A percentile compares a stretch with the other conserved stretches of the same genome.
Conservation (phyloP, 2,113 vertebrate species). For the Oceanites oceanicus region DNA sequence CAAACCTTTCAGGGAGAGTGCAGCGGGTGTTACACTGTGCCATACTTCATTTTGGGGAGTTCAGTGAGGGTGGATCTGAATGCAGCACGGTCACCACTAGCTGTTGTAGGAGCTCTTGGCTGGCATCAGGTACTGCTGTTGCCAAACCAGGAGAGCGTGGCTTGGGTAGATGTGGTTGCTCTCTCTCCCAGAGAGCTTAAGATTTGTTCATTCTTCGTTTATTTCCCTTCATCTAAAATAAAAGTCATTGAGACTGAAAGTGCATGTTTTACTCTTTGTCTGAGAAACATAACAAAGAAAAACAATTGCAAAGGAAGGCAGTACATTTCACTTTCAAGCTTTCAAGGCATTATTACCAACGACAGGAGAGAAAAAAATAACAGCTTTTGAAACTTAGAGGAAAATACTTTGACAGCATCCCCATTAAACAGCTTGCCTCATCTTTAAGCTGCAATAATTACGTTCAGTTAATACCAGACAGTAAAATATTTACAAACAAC, state of each 20-base stretch:
- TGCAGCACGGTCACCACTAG: rapidly evolving
- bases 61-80: not conserved
- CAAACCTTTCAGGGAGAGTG: not conserved
- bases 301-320: constrained; percentile 48
- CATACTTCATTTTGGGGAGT: not conserved
- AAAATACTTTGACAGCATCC: constrained; percentile 55
- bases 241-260: constrained; percentile 24
- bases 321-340: constrained; percentile 23
- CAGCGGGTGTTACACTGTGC: rapidly evolving
- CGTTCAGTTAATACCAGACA: not conserved
- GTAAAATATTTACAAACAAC: constrained; percentile 45
- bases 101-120: not conserved
- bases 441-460: constrained; percentile 43
- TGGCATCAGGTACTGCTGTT: not conserved
- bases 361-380: constrained; percentile 25
- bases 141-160: not conserved
- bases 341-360: constrained; percentile 50
- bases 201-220: not conserved
- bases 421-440: constrained; percentile 16
- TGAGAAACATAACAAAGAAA: constrained; percentile 26
- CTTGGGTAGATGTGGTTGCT: not conserved
- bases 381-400: constrained; percentile 37
- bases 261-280: constrained; percentile 35
- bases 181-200: not conserved
- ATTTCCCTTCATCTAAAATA: constrained; percentile 30